Conservation (phyloP, 2,888 invertebrate genomes). For the Rhagophthalmus giganteus region DNA sequence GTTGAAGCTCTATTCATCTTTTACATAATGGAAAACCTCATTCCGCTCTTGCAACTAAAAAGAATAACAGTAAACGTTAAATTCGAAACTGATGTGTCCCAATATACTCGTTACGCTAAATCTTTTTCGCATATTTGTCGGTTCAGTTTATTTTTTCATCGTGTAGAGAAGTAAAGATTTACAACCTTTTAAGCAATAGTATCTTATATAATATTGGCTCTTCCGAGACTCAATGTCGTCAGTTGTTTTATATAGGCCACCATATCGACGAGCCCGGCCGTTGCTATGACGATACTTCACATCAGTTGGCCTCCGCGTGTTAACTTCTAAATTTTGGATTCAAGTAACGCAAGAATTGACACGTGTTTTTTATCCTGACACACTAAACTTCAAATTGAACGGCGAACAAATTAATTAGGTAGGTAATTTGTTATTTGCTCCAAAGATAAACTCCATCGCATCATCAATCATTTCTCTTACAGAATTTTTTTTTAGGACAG, state of each 20-base stretch:
- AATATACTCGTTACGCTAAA: too few relatives aligned
- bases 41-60: too few relatives aligned
- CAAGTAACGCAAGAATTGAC: conserved; percentile 11
- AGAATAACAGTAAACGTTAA: too few relatives aligned
- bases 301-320: conserved; percentile 26
- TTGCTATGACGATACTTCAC: conserved; percentile 26
- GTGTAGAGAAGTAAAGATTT: conserved; percentile 3
- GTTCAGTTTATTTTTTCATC: not conserved
- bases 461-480: too few relatives aligned
- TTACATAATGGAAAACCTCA: too few relatives aligned
- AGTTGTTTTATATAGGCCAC: conserved; percentile 30
- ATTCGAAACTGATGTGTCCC: too few relatives aligned
- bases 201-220: conserved; percentile 23
- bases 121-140: not conserved
- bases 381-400: too few relatives aligned
- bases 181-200: conserved; percentile 9
- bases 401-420: too few relatives aligned
- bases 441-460: too few relatives aligned
- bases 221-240: conserved; percentile 30
- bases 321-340: conserved; percentile 25
- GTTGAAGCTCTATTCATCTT: too few relatives aligned
- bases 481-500: too few relatives aligned
- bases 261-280: conserved; percentile 30
- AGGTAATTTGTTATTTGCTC: too few relatives aligned
- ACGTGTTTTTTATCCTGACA: conserved; percentile 5